Conservation (phyloP, 2,113 vertebrate genomes). For the Indri indri region DNA sequence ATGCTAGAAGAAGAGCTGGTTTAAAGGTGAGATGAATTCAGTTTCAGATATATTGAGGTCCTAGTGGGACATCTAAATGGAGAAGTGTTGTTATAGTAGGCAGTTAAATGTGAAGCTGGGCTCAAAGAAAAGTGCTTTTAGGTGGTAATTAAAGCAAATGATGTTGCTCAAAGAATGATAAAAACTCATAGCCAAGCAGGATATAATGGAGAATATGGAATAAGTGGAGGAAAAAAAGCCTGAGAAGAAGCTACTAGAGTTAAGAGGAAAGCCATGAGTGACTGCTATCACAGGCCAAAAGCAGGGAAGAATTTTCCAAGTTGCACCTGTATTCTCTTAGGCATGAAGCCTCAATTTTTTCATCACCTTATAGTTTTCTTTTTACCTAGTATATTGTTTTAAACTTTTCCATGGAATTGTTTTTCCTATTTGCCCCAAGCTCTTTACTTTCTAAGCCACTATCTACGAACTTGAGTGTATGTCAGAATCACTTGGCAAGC, state of each 20-base stretch:
- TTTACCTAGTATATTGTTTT: background rate
- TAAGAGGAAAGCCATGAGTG: background rate
- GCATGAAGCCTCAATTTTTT: background rate
- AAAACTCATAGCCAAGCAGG: background rate
- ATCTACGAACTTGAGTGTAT: background rate
- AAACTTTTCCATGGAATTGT: background rate
- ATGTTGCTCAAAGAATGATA: background rate
- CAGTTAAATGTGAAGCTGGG: background rate
- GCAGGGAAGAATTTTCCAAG: background rate
- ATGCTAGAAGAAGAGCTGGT: background rate
- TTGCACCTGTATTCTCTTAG: background rate
- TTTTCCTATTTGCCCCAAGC: background rate
- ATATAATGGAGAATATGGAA: background rate
- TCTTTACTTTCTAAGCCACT: background rate
- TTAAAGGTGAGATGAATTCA: constrained; percentile 2
- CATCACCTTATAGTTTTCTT: background rate
- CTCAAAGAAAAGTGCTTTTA: background rate
- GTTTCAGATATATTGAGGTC: background rate
- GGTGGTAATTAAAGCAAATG: background rate
- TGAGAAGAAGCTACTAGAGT: background rate
- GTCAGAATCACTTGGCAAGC: background rate
- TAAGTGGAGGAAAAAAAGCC: background rate
- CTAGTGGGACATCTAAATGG: background rate
- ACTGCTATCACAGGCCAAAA: background rate
- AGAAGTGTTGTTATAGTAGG: background rate